Evolutionary conservation across 2,797 vertebrate species (phyloP).

Genomic region (Dallia pectoralis): DNA sequence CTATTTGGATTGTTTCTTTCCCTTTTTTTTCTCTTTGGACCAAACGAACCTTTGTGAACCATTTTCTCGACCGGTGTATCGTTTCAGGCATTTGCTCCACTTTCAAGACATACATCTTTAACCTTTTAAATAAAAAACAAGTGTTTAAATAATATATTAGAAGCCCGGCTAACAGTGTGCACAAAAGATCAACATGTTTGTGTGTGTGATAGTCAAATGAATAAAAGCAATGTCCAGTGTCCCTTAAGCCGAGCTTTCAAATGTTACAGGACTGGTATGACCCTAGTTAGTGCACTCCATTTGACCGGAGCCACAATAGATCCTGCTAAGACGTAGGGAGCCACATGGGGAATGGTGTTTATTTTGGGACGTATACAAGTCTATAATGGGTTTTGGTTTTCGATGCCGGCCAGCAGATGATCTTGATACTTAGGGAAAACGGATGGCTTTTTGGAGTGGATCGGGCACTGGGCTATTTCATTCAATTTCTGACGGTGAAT

Average conservation of each 20-base stretch:
- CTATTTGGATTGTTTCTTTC: background rate
- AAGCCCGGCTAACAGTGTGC: constrained; percentile 13
- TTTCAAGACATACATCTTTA: constrained; percentile 33
- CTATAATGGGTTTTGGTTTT: constrained; percentile 38
- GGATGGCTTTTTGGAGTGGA: constrained; percentile 32
- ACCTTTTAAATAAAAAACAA: constrained; percentile 45
- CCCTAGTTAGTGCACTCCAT: background rate
- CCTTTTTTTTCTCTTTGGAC: background rate
- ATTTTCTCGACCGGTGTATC: constrained; percentile 12
- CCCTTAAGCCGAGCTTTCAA: constrained; percentile 41
- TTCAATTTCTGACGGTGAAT: constrained; percentile 22
- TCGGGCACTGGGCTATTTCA: constrained; percentile 23
- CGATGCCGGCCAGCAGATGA: constrained; percentile 35
- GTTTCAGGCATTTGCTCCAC: constrained; percentile 27
- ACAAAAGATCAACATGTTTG: constrained; percentile 28
- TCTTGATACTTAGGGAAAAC: constrained; percentile 40
- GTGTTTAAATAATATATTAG: constrained; percentile 26
- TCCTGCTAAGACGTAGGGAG: background rate
- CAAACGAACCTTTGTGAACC: constrained; percentile 15
- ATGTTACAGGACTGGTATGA: constrained; percentile 39
- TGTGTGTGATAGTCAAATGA: constrained; percentile 35
- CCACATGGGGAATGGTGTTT: background rate
- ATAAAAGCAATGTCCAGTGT: constrained; percentile 21
- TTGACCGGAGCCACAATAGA: background rate
- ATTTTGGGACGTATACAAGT: background rate